Evolutionary conservation across 2,113 vertebrate species (phyloP), one percentile per base, ranked within the genome.

Genomic region (Mustelus asterias): DNA sequence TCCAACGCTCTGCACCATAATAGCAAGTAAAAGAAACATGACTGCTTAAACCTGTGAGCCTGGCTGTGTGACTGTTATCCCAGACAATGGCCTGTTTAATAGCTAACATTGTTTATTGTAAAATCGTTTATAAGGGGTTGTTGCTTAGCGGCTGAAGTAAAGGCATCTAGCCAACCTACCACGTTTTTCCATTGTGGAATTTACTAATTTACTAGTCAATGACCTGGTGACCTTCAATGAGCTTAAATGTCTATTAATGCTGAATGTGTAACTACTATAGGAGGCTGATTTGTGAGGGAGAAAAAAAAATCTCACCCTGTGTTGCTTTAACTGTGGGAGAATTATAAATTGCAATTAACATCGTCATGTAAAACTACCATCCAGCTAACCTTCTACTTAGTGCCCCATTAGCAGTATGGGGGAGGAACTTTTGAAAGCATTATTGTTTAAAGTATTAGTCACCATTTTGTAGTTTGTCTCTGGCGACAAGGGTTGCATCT

Each of bases 181-280:
- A 94, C 22, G 58, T 94, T 70, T 26, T 70, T 94, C 65, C 65
- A 65, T 20, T 92, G 16, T 65, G 89, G 89, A 92, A 92, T 92
- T 92, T 37, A 65, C 89, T 65, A 63, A 92, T 92, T 92, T 92
- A 92, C 16, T 58, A 33, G 88, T 14, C 24, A 58, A 13, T 92
- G 89, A 92, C 89, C 89, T 92, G 58, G 16, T 63, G 58, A 63
- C 60, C 58, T 63, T 33, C 58, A 92, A 65, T 58, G 3, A 18
- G 58, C 89, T 92, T 63, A 92, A 90, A 92, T 65, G n/a, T 33
- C 58, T 92, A 65, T 92, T 92, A 92, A 92, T 92, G 18, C 60
- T 92, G 89, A 92, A 92, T 92, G 37, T 92, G 58, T n/a, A 63
- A 63, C 89, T 92, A 20, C 89, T 18, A 65, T 65, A 65, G 89